Evolutionary conservation across 2,797 vertebrate genomes (phyloP).

Genomic region (Sphaeramia orbicularis): DNA sequence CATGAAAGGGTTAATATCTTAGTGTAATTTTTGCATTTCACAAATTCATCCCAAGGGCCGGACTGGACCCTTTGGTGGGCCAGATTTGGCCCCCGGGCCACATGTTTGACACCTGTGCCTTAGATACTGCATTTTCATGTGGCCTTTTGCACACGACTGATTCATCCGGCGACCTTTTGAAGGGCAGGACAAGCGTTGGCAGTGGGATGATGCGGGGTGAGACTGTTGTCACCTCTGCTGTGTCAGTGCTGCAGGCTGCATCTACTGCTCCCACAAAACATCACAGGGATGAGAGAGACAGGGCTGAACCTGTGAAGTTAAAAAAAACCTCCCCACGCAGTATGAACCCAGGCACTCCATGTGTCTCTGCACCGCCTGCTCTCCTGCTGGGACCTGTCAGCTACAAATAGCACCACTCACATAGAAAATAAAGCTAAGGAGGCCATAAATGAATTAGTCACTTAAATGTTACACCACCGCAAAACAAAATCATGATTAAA

Average conservation of each 20-base stretch:
- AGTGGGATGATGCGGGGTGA: conserved; percentile 56
- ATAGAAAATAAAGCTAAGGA: neutral
- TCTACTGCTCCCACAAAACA: conserved; percentile 36
- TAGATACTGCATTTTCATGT: neutral
- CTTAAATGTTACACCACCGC: no score
- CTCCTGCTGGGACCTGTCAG: conserved; percentile 1
- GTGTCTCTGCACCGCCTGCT: neutral
- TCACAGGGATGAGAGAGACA: neutral
- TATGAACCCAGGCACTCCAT: neutral
- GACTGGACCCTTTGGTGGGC: no score
- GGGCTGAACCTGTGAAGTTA: conserved; percentile 28
- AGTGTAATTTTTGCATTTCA: no score
- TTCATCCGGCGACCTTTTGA: conserved; percentile 67
- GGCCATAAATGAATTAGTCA: conserved; percentile 14
- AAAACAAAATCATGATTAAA: no score
- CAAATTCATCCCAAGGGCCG: no score
- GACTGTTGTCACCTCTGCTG: conserved; percentile 54
- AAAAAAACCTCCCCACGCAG: conserved; percentile 12
- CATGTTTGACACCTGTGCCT: no score
- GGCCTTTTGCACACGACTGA: conserved; percentile 44
- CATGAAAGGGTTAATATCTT: no score
- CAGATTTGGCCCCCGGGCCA: no score
- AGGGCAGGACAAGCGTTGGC: conserved; percentile 52
- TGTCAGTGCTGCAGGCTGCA: conserved; percentile 40
- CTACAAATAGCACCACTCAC: conserved; percentile 18